These are phyloP conservation scores for Oxystoma pomonae DNA, from an alignment of 2,888 invertebrate genomes.

Conservation along the genomic window DNA sequence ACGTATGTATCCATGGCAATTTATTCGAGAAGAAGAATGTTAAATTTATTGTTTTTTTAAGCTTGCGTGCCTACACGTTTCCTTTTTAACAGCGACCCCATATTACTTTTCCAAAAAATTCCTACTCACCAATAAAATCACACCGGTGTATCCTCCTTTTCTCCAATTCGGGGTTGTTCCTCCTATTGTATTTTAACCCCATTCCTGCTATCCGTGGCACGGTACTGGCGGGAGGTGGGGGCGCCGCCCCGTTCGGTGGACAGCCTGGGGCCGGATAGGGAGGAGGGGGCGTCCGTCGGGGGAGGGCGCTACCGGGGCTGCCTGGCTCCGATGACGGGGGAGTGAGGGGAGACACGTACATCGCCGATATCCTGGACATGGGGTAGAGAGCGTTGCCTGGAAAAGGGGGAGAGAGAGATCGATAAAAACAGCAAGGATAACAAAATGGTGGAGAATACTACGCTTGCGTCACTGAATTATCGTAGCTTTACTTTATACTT, in stretches of 20 bases:
- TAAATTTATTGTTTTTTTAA: no score
- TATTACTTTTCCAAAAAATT: neutral
- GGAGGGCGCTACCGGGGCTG: conserved; percentile 70
- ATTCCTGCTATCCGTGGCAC: conserved; percentile 39
- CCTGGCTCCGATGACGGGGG: conserved; percentile 88
- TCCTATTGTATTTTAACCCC: conserved; percentile 76
- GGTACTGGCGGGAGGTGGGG: conserved; percentile 34
- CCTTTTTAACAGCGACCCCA: no score
- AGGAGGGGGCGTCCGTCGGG: conserved; percentile 70
- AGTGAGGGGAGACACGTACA: conserved; percentile 82
- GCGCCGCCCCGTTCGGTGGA: conserved; percentile 32
- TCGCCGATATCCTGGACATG: conserved; percentile 52
- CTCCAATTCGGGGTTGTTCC: conserved; percentile 95
- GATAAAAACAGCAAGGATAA: neutral
- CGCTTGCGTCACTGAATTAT: no score
- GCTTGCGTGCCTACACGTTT: no score
- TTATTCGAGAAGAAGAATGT: no score
- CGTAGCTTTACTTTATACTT: no score
- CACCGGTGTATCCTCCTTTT: conserved; percentile 95
- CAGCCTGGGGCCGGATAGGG: conserved; percentile 64
- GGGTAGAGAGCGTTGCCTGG: conserved; percentile 49
- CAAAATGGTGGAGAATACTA: neutral
- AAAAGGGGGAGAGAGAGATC: neutral
- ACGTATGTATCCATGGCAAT: no score
- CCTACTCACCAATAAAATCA: conserved; percentile 79